Percentiles rank a stretch among this genome's conserved stretches.
Evolutionary conservation across 2,888 invertebrate species (phyloP).

Genomic region (Drosophila testacea): DNA sequence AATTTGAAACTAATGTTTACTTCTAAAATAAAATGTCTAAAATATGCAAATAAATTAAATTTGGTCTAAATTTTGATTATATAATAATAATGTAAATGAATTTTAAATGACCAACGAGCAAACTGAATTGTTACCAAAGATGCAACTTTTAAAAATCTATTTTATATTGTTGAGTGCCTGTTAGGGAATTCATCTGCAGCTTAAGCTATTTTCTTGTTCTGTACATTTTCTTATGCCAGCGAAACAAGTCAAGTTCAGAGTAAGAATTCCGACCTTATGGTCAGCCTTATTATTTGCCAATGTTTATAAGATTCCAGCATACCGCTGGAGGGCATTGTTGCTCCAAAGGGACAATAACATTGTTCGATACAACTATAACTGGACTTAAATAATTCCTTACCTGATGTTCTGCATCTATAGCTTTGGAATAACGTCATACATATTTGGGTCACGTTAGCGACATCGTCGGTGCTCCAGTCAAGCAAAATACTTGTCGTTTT

Average conservation of each 20-base stretch:
- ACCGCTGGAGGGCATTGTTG: no score
- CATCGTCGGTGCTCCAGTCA: not conserved
- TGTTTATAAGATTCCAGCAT: no score
- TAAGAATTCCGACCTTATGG: not conserved
- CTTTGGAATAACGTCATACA: not conserved
- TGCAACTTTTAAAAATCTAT: not conserved
- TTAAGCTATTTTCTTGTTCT: not conserved
- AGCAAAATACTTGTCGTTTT: not conserved
- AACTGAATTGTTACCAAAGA: not conserved
- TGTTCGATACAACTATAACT: not conserved
- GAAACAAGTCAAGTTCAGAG: not conserved
- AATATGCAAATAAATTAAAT: not conserved
- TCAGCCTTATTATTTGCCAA: no score
- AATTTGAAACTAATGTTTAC: no score
- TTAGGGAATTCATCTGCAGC: slow-evolving; percentile 27
- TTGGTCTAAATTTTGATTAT: no score
- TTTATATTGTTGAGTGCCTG: not conserved
- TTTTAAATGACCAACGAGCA: no score
- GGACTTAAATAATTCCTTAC: slow-evolving; percentile 6
- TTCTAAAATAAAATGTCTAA: no score
- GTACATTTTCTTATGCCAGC: not conserved
- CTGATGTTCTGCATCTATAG: not conserved
- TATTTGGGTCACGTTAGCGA: not conserved
- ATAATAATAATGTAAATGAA: no score
- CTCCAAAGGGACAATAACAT: no score